These are phyloP conservation scores for Gorsachius goisagi DNA, from an alignment of 2,113 vertebrate genomes.

Conservation along the genomic window DNA sequence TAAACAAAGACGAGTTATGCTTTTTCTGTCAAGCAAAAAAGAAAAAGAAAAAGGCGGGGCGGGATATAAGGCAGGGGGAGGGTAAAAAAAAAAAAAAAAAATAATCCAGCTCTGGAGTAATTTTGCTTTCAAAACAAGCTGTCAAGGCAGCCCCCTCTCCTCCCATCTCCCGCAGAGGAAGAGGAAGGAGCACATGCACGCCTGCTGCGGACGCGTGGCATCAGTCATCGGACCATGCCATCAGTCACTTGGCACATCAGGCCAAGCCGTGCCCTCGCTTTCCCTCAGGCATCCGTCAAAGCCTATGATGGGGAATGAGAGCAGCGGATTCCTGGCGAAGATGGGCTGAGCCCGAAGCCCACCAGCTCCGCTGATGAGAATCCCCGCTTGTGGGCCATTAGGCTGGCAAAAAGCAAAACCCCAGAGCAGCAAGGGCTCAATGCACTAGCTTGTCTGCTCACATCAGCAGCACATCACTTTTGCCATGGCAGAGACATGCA, in stretches of 20 bases:
- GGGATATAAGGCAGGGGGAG: no score
- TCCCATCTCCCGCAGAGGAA: background rate
- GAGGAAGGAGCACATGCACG: background rate
- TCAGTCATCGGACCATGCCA: conserved; percentile 21
- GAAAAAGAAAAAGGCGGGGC: background rate
- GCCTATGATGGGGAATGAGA: background rate
- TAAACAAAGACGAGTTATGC: conserved; percentile 51
- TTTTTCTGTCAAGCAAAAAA: conserved; percentile 58
- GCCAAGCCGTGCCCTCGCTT: background rate
- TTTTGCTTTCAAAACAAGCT: conserved; percentile 52
- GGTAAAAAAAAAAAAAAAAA: background rate
- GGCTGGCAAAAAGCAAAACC: background rate
- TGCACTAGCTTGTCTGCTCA: background rate
- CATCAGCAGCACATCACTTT: background rate
- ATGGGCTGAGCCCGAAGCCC: background rate
- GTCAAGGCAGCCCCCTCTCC: conserved; percentile 21
- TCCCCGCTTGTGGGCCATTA: background rate
- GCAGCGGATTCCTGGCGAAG: background rate
- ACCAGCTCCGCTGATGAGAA: background rate
- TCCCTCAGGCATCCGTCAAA: background rate
- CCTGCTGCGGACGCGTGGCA: background rate
- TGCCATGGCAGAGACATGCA: background rate
- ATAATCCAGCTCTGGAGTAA: conserved; percentile 12
- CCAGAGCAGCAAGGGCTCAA: background rate
- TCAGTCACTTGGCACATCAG: conserved; percentile 26